Evolutionary conservation across 2,888 invertebrate genomes (phyloP).

Genomic region (Ophion costatus): DNA sequence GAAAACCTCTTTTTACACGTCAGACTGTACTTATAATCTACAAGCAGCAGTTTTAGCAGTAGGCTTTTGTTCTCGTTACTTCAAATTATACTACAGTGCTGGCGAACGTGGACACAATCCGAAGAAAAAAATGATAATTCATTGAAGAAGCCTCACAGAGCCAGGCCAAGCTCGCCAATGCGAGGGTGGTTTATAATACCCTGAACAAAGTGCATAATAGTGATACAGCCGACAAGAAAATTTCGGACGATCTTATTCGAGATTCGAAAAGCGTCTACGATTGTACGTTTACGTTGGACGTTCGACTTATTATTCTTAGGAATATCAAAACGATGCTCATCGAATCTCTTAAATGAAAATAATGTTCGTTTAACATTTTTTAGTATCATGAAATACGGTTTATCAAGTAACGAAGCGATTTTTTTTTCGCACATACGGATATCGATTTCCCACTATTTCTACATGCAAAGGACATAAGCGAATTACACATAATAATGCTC

Average conservation of each 20-base stretch:
- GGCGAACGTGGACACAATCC: constrained; percentile 53
- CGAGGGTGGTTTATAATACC: constrained; percentile 50
- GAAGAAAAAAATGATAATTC: constrained; percentile 22
- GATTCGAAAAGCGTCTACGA: neutral
- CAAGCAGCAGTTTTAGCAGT: constrained; percentile 61
- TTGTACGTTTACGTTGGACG: neutral
- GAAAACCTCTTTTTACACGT: constrained; percentile 24
- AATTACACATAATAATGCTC: too few relatives aligned
- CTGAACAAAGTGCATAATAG: constrained; percentile 66
- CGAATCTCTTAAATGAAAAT: neutral
- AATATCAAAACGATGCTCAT: neutral
- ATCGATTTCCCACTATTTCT: too few relatives aligned
- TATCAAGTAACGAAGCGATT: too few relatives aligned
- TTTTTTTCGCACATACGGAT: too few relatives aligned
- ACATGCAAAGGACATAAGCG: too few relatives aligned
- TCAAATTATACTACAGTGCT: constrained; percentile 59
- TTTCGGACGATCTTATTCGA: constrained; percentile 60
- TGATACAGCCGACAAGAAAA: constrained; percentile 59
- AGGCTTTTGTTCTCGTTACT: constrained; percentile 36
- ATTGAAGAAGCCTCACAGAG: constrained; percentile 61
- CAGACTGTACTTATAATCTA: constrained; percentile 54
- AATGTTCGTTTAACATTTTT: too few relatives aligned
- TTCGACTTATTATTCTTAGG: neutral
- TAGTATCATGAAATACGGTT: too few relatives aligned
- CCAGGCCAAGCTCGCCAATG: constrained; percentile 65